A percentile compares a stretch with the other conserved stretches of the same genome.
Evolutionary conservation across 2,113 vertebrate genomes (phyloP).

Genomic region (Bostrychus sinensis): DNA sequence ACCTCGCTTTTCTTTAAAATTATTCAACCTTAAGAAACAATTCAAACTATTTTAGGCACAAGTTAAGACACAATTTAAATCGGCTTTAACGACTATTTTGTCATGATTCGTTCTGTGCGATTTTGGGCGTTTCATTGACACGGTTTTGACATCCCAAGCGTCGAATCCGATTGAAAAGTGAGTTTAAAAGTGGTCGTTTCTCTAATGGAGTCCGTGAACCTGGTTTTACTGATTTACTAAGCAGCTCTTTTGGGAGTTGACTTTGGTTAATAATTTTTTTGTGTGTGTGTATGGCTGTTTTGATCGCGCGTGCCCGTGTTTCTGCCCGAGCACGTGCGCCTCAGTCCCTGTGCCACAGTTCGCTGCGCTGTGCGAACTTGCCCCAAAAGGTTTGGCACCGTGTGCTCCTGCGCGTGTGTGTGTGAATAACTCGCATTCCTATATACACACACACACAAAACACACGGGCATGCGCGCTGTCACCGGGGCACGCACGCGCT

Average conservation of each 20-base stretch:
- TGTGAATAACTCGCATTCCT: conserved; percentile 61
- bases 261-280: not conserved
- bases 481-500: conserved; percentile 12
- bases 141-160: not conserved
- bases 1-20: not conserved
- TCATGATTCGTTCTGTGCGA: accelerated
- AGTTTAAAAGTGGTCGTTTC: conserved; percentile 7
- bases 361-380: conserved; percentile 17
- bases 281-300: not conserved
- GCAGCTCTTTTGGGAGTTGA: not conserved
- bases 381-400: conserved; percentile 34
- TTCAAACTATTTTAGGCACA: accelerated
- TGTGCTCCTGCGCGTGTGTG: too few relatives aligned
- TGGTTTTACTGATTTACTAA: not conserved
- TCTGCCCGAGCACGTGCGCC: conserved; percentile 7
- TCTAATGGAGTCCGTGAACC: not conserved
- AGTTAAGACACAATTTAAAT: accelerated
- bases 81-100: accelerated
- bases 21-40: accelerated
- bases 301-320: conserved; percentile 4
- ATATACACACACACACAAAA: conserved; percentile 9
- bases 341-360: not conserved
- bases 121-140: not conserved
- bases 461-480: too few relatives aligned
- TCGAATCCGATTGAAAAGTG: not conserved